These are phyloP conservation scores for Protula sp. DNA, from an alignment of 2,888 invertebrate species.

Conservation along the genomic window DNA sequence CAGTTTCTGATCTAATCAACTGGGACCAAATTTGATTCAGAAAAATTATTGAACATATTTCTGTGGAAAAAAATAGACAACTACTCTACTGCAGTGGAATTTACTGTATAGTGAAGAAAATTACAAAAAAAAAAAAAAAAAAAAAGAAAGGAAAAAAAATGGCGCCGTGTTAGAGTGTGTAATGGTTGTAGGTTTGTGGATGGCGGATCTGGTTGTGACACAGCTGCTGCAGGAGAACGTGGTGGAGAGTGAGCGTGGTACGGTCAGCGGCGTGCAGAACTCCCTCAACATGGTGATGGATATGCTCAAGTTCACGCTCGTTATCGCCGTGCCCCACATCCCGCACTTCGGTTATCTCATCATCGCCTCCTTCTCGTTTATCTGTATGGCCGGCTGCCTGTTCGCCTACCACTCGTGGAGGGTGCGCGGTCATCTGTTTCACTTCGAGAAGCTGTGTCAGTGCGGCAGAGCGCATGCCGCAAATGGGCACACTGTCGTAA, in stretches of 20 bases:
- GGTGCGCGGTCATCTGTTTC: constrained; percentile 27
- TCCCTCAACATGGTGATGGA: constrained; percentile 58
- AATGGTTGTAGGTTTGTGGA: background rate
- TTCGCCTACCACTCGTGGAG: constrained; percentile 38
- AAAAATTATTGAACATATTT: no score
- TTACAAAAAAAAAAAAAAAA: no score
- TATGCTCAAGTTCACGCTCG: constrained; percentile 56
- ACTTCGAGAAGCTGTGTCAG: background rate
- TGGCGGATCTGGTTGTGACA: constrained; percentile 56
- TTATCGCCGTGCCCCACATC: constrained; percentile 53
- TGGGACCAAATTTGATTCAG: no score
- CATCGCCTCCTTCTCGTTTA: constrained; percentile 52
- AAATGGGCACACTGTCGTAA: no score
- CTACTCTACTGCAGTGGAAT: no score
- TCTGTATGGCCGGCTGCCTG: constrained; percentile 36
- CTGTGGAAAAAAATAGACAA: no score
- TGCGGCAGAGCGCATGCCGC: no score
- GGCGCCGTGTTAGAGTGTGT: no score
- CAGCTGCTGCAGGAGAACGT: constrained; percentile 58
- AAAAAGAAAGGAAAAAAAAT: no score
- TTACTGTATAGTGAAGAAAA: no score
- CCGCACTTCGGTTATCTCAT: constrained; percentile 56
- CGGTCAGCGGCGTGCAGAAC: constrained; percentile 57
- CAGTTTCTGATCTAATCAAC: no score
- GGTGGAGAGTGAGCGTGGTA: constrained; percentile 54